Conservation (phyloP, 2,113 vertebrate genomes). For the Typhlomys cinereus region DNA sequence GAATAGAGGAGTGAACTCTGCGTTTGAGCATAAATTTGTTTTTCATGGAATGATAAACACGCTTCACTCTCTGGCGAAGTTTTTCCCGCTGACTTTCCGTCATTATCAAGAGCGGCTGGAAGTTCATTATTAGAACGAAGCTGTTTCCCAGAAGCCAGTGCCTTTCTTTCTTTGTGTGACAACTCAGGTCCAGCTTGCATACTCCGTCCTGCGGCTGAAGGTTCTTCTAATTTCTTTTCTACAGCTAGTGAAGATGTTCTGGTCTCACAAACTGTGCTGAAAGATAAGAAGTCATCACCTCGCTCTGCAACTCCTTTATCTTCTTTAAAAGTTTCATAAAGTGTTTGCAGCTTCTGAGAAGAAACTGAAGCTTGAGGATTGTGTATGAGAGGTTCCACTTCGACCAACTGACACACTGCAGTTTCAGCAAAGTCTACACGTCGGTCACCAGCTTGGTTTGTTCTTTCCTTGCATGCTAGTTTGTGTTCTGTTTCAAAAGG, state of each 20-base stretch:
- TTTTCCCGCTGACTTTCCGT: slow-evolving; percentile 79
- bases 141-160: slow-evolving; percentile 62
- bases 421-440: slow-evolving; percentile 36
- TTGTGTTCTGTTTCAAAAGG: slow-evolving; percentile 51
- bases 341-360: slow-evolving; percentile 54
- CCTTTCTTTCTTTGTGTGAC: slow-evolving; percentile 62
- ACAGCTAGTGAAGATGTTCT: slow-evolving; percentile 67
- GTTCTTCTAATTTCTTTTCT: slow-evolving; percentile 72
- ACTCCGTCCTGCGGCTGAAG: slow-evolving; percentile 58
- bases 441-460: slow-evolving; percentile 55
- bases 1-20: slow-evolving; percentile 83
- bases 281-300: slow-evolving; percentile 60
- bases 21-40: slow-evolving; percentile 49
- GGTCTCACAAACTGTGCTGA: slow-evolving; percentile 64
- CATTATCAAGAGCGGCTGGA: slow-evolving; percentile 42
- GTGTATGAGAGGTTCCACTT: slow-evolving; percentile 54
- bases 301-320: slow-evolving; percentile 59
- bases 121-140: slow-evolving; percentile 75
- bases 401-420: slow-evolving; percentile 46
- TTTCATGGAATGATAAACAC: slow-evolving; percentile 60
- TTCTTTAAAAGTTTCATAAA: slow-evolving; percentile 49
- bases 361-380: slow-evolving; percentile 56
- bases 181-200: slow-evolving; percentile 60
- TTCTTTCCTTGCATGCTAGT: slow-evolving; percentile 35
- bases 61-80: slow-evolving; percentile 81